Percentiles rank a stretch among this genome's conserved stretches.
These are phyloP conservation scores for Egretta garzetta DNA, from an alignment of 2,113 vertebrate species.

Conservation along the genomic window DNA sequence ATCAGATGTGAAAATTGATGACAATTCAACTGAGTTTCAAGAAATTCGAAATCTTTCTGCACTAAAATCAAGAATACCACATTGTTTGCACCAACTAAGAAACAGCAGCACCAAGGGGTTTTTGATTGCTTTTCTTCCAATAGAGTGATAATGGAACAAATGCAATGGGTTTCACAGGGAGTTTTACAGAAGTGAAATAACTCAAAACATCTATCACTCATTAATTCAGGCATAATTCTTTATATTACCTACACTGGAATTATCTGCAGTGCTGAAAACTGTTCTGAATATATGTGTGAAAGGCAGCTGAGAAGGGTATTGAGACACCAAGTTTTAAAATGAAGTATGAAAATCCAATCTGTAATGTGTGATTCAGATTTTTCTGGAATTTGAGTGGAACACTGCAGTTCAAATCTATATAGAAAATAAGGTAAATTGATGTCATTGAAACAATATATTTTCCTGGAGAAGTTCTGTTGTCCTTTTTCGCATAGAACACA, in stretches of 20 bases:
- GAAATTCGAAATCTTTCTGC: neutral
- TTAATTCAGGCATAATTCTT: neutral
- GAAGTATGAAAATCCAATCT: neutral
- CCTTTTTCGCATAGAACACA: neutral
- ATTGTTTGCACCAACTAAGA: neutral
- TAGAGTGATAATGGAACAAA: neutral
- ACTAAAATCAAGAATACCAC: neutral
- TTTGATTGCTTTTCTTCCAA: neutral
- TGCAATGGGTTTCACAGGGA: neutral
- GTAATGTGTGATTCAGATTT: neutral
- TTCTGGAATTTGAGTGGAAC: neutral
- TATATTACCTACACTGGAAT: neutral
- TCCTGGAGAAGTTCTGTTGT: neutral
- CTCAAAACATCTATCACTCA: neutral
- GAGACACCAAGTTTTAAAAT: neutral
- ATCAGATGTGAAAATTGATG: neutral
- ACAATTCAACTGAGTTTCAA: neutral
- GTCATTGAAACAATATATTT: neutral
- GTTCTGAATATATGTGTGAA: neutral
- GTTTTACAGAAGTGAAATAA: neutral
- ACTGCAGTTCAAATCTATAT: neutral
- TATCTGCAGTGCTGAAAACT: neutral
- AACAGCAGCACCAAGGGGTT: fast-evolving
- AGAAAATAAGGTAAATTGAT: neutral
- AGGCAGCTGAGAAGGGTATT: neutral